Base-by-base conservation (phyloP, 2,888 invertebrate genomes). In the Latrodectus elegans region DNA sequence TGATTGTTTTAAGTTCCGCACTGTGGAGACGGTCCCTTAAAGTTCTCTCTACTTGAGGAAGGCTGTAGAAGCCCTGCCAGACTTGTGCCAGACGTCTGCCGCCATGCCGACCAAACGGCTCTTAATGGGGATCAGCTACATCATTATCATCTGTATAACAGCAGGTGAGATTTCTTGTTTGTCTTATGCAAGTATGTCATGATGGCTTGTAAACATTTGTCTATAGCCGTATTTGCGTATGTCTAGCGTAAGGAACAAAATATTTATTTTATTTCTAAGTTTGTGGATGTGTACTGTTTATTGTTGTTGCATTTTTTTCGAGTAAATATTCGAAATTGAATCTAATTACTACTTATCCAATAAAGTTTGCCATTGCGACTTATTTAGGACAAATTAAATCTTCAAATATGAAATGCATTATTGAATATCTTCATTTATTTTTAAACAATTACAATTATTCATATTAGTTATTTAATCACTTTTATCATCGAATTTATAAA, bases 21-120 rank as follows among this genome's bases (percentile, higher is more conserved):
- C 11, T 86, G 49, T 22, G 75, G 68, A 77, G 80, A 86, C 80
- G 81, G 86, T 17, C 86, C 86, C 86, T 76, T 4, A 64, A 53
- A 72, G 76, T 52, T 38, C 38, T 75, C 80, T 86, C 71, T 75
- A 76, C 74, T 67, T 75, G 75, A 75, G 26, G n/a, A 86, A 76
- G 76, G 81, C 86, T 86, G 67, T 72, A 72, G 76, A 86, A 86
- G 86, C 76, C 81, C 64, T 68, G 10, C 76, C 81, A 86, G 86
- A 86, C 86, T 86, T 53, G 72, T 70, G 76, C 86, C 75, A 86
- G 86, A 86, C 86, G 86, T 86, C 86, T 86, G 86, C 86, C 86
- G 86, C 86, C 86, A 86, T 86, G 86, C 76, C 74, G 80, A 86
- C 86, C 71, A 77, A 76, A 65, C 72, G 81, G 60, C 73, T 84